These are phyloP conservation scores for Dolichotis patagonum DNA, from an alignment of 2,113 vertebrate species.

Conservation along the genomic window DNA sequence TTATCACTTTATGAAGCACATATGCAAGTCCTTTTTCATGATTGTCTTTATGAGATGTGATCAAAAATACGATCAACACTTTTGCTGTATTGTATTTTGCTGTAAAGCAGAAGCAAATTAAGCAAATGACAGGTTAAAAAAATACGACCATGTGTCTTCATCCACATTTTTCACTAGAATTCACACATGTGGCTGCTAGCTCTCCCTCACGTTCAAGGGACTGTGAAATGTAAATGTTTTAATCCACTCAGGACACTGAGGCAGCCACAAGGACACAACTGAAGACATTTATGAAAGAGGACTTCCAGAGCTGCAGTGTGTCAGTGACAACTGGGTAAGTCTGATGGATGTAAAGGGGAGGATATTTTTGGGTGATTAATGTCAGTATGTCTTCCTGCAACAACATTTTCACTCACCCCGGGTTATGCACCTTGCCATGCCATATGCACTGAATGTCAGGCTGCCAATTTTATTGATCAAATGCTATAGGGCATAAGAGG, in stretches of 20 bases:
- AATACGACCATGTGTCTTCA: background rate
- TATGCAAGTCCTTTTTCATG: background rate
- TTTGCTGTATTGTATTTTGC: too few relatives aligned
- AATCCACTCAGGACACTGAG: background rate
- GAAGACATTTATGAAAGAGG: background rate
- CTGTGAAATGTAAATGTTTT: background rate
- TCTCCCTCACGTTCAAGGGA: background rate
- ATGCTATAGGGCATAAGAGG: background rate
- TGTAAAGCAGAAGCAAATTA: background rate
- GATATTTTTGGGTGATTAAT: background rate
- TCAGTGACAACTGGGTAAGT: background rate
- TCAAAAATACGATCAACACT: background rate
- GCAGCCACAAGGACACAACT: background rate
- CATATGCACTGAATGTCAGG: background rate
- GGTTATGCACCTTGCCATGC: background rate
- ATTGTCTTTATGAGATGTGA: background rate
- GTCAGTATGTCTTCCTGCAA: background rate
- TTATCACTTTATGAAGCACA: background rate
- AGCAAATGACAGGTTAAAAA: background rate
- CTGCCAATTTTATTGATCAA: background rate
- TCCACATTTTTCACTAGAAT: background rate
- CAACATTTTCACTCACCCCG: background rate
- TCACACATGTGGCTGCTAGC: background rate
- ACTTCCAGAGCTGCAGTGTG: background rate
- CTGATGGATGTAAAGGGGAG: background rate